These are phyloP conservation scores for Glaucidium brasilianum DNA, from an alignment of 2,113 vertebrate species.

Conservation along the genomic window DNA sequence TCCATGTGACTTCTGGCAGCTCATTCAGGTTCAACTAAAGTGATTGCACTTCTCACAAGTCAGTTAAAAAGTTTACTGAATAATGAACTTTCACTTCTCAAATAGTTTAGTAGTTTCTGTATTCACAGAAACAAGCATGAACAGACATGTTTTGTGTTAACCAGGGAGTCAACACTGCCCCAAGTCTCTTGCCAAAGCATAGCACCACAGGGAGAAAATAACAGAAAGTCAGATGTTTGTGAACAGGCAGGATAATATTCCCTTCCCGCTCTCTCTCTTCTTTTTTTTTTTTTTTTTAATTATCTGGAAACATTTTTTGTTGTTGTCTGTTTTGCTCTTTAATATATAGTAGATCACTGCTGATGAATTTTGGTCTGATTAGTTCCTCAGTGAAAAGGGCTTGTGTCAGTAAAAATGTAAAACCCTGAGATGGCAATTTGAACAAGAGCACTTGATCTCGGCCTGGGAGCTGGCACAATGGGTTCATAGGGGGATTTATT, in stretches of 20 bases:
- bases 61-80: neutral
- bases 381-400: neutral
- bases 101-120: neutral
- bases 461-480: neutral
- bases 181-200: neutral
- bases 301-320: neutral
- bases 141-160: neutral
- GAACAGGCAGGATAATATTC: neutral
- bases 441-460: neutral
- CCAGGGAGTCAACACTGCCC: neutral
- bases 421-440: neutral
- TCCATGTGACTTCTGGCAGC: neutral
- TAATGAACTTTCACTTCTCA: neutral
- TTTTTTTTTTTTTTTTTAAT: neutral
- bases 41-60: neutral
- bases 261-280: rapidly evolving
- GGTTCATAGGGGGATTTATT: neutral
- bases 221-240: neutral
- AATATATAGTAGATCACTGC: neutral
- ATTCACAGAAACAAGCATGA: neutral
- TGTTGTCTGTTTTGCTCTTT: neutral
- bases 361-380: neutral
- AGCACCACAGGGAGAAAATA: neutral
- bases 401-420: neutral
- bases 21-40: neutral